Evolutionary conservation across 2,113 vertebrate genomes (phyloP), one percentile per base, ranked within the genome.

Genomic region (Enhydra lutris): DNA sequence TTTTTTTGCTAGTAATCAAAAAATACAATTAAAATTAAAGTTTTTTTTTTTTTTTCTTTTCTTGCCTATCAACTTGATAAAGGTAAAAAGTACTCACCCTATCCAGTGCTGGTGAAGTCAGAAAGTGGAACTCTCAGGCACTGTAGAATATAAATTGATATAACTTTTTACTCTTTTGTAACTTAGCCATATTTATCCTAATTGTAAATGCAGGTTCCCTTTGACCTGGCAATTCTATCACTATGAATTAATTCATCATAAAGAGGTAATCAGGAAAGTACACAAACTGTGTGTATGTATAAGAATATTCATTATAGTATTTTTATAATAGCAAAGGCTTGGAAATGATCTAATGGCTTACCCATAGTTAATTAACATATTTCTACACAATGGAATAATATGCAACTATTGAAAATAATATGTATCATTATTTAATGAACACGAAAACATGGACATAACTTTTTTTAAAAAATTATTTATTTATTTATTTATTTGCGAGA

Each of bases 171-270:
- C 15, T 79, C 76, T 57, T 79, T 55, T 59, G 45, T 6, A 89
- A 78, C 34, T 78, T 81, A 71, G 18, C 39, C 20, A 71, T 36
- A 96, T 76, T 91, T 74, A 88, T 83, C 67, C 29, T 79, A 89
- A 78, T 10, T 84, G 18, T 78, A 91, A 78, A 47, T 39, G 18
- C 52, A n/a, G 4, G 17, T 94, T 90, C 78, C 85, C 74, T 86
- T 90, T 93, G 74, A 65, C 39, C n/a, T 26, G 23, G 47, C 18
- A 73, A 47, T 94, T 87, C 47, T 89, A 45, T 57, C 80, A 57
- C 57, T 71, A 83, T 91, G 76, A 96, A 61, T 79, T 91, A 96
- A 52, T 73, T 93, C 36, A 82, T 93, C 67, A 83, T 76, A 91
- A 94, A 8, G 45, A 84, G 14, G 31, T 82, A 95, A 84, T 92